Evolutionary conservation across 1,140 invertebrate genomes (phyloP), one percentile per base, ranked within the genome.

Genomic region (Oreohelix idahoensis): DNA sequence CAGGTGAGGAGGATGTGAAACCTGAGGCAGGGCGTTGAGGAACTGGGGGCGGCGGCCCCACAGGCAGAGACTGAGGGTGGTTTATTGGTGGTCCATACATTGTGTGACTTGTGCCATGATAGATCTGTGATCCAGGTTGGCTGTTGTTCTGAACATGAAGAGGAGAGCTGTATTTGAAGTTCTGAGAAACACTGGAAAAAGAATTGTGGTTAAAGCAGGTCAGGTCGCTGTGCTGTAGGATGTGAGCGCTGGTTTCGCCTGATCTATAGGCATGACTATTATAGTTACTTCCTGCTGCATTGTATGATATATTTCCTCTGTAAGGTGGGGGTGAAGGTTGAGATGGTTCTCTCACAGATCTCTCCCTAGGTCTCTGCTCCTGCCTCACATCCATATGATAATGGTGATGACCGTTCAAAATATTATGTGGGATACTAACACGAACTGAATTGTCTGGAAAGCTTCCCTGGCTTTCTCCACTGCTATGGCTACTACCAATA

Each of bases 401-500:
- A 32, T 63, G 58, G 36, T 70, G 26, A 66, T 83, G 79, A 51
- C 26, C 20, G n/a, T 71, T 39, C 26, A 36, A 2, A 1, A 79
- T 1, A 63, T 26, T 36, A 5, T 36, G 35, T 1, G 71, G 51
- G 29, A 36, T 23, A 36, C 45, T 75, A 29, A 11, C n/a, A 45
- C 73, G 79, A 49, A 81, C 29, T 32, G 79, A 39, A 51, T 69
- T 81, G 32, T 51, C 80, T 17, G 69, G 71, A 49, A 82, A 74
- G 71, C 80, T 82, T 23, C 80, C 63, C 49, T 82, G 80, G 32
- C 80, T 82, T n/a, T 45, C 80, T 29, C 80, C 80, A 35, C 80
- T 82, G 71, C 80, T 82, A 42, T 82, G 80, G 51, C 80, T 82
- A 45, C 80, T 82, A 17, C 79, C 79, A 36, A 73, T 73, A 36